A percentile compares a stretch with the other conserved stretches of the same genome.
Evolutionary conservation across 37 sponge, comb jelly and placozoan species (phyloP).

Genomic region (Chondrilla cf. caribensis): DNA sequence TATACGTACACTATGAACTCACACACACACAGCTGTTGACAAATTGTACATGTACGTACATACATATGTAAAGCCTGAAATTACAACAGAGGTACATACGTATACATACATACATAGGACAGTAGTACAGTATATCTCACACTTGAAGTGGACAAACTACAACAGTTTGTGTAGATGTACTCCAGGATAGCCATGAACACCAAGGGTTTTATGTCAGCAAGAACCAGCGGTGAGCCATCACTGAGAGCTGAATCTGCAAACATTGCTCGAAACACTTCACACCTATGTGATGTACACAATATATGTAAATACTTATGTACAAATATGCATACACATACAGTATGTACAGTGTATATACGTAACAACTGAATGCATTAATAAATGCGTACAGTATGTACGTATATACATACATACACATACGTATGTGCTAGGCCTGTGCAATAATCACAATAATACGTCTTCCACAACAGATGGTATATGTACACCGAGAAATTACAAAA

Average conservation of each 20-base stretch:
- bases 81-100: background rate
- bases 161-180: conserved; percentile 97
- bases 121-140: conserved; percentile 36
- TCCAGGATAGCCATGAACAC: conserved; percentile 90
- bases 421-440: too few relatives aligned
- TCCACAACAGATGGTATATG: too few relatives aligned
- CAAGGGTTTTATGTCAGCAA: conserved; percentile 88
- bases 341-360: too few relatives aligned
- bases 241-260: conserved; percentile 64
- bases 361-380: background rate
- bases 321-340: too few relatives aligned
- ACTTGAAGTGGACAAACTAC: conserved; percentile 63
- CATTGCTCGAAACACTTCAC: conserved; percentile 98
- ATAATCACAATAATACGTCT: too few relatives aligned
- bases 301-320: too few relatives aligned
- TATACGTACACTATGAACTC: too few relatives aligned
- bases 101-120: background rate
- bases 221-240: conserved; percentile 69
- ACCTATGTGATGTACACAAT: conserved; percentile 52
- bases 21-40: too few relatives aligned
- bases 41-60: too few relatives aligned
- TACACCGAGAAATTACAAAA: too few relatives aligned
- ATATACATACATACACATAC: background rate
- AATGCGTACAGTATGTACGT: too few relatives aligned
- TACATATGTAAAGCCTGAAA: too few relatives aligned